A percentile compares a stretch with the other conserved stretches of the same genome.
These are phyloP conservation scores for Phalera bucephala DNA, from an alignment of 2,888 invertebrate genomes.

Conservation along the genomic window DNA sequence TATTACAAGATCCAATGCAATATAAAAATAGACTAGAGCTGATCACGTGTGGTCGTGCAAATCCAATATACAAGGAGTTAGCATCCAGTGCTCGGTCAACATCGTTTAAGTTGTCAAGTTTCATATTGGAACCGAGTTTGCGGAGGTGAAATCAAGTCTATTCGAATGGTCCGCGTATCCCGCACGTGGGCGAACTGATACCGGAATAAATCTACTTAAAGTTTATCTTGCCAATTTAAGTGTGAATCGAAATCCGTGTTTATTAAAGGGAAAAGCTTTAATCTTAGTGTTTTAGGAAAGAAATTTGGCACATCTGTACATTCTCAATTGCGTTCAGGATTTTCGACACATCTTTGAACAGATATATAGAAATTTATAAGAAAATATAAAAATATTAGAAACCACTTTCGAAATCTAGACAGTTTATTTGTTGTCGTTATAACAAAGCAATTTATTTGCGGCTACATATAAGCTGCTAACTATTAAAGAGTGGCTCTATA, in stretches of 20 bases:
- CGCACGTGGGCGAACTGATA: conserved; percentile 34
- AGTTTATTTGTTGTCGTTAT: too few relatives aligned
- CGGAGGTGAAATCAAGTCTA: conserved; percentile 35
- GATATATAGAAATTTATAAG: too few relatives aligned
- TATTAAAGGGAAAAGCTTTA: conserved; percentile 7
- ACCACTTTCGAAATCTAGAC: too few relatives aligned
- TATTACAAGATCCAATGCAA: conserved; percentile 19
- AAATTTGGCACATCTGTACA: too few relatives aligned
- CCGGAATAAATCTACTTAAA: conserved; percentile 32
- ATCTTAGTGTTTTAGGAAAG: too few relatives aligned
- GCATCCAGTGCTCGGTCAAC: conserved; percentile 24
- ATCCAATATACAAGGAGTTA: conserved; percentile 40
- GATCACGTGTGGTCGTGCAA: conserved; percentile 32
- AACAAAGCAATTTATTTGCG: too few relatives aligned
- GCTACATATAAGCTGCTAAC: too few relatives aligned
- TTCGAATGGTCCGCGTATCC: conserved; percentile 19
- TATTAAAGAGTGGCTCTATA: too few relatives aligned
- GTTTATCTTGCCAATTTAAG: conserved; percentile 28
- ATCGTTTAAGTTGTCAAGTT: conserved; percentile 32
- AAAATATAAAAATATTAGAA: too few relatives aligned
- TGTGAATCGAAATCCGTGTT: conserved; percentile 18
- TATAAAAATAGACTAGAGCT: conserved; percentile 17
- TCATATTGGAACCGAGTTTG: conserved; percentile 28
- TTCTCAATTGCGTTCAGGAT: too few relatives aligned
- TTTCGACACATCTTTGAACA: too few relatives aligned